Evolutionary conservation across 1,140 invertebrate species (phyloP), one percentile per base, ranked within the genome.

Genomic region (Bursaphelenchus mucronatus): DNA sequence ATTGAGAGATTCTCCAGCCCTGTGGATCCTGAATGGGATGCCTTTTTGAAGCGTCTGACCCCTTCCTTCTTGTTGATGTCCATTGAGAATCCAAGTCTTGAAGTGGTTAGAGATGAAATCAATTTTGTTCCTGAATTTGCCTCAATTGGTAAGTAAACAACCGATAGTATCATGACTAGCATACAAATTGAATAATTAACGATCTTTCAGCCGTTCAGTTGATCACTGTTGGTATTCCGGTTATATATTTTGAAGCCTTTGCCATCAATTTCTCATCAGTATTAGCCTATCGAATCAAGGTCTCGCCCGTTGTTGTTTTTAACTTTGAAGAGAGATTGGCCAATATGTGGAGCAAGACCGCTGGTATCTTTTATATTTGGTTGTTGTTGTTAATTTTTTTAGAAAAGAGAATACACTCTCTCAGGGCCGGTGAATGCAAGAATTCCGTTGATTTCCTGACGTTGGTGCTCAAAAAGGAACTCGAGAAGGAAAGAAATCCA

Each of bases 51-150:
- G 44, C 69, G 73, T 49, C 45, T 80, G 13, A 80, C 78, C 13
- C 78, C 78, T 11, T 80, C 78, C 0, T 80, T 80, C 63, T 52
- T 80, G 62, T 46, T 77, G 13, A 64, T 75, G 47, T 76, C 73
- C 39, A 47, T 77, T 46, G 75, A 78, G 47, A 51, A 69, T 71
- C 52, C 78, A 44, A 41, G 59, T 57, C 6, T 39, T 13, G 63
- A 69, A 11, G 47, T 68, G n/a, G 19, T 77, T 13, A 57, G 57
- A 10, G 71, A 75, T 10, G 50, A 62, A 41, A 61, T 69, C 43
- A 54, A 67, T 30, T 76, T 76, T 51, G 51, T 41, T 13, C 63
- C 63, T 9, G 39, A 50, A 8, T 74, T 75, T 19, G 50, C 62
- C 57, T 75, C 74, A 8, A 62, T 74, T 41, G 73, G 66, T 78